Conservation (phyloP, 2,888 invertebrate species). For the Leptinotarsa peninsularis region DNA sequence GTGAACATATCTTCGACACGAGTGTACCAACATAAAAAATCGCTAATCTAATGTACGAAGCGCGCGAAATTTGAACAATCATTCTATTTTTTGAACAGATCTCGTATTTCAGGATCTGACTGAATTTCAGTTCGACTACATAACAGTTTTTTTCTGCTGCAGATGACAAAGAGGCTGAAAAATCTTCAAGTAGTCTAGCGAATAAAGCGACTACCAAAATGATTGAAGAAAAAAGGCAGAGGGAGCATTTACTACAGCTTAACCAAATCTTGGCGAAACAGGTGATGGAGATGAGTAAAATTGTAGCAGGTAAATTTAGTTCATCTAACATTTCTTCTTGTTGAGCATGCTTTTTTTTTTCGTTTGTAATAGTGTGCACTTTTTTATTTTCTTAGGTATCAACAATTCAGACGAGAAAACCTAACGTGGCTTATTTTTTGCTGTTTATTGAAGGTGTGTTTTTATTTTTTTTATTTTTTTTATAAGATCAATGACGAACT, state of each 20-base stretch:
- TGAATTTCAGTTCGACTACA: not conserved
- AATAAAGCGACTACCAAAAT: constrained; percentile 65
- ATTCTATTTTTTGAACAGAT: no score
- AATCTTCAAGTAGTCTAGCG: constrained; percentile 60
- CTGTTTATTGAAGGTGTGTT: constrained; percentile 62
- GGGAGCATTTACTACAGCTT: constrained; percentile 89
- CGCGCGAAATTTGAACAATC: no score
- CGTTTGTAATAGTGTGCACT: constrained; percentile 42
- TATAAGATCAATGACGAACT: not conserved
- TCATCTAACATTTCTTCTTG: not conserved
- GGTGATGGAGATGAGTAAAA: constrained; percentile 95
- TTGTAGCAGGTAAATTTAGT: constrained; percentile 85
- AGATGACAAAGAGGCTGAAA: constrained; percentile 55
- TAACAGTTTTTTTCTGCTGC: constrained; percentile 30
- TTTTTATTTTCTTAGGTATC: constrained; percentile 62
- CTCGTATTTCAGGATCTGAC: not conserved
- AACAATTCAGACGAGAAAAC: constrained; percentile 61
- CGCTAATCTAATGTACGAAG: no score
- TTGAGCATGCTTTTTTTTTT: constrained; percentile 35
- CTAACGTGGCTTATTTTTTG: constrained; percentile 55
- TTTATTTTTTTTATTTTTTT: constrained; percentile 41
- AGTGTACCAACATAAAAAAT: no score
- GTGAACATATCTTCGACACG: no score
- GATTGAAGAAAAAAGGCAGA: constrained; percentile 85
- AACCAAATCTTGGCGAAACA: constrained; percentile 93